Conservation (phyloP, 2,888 invertebrate species). For the Polymixis flavicincta region DNA sequence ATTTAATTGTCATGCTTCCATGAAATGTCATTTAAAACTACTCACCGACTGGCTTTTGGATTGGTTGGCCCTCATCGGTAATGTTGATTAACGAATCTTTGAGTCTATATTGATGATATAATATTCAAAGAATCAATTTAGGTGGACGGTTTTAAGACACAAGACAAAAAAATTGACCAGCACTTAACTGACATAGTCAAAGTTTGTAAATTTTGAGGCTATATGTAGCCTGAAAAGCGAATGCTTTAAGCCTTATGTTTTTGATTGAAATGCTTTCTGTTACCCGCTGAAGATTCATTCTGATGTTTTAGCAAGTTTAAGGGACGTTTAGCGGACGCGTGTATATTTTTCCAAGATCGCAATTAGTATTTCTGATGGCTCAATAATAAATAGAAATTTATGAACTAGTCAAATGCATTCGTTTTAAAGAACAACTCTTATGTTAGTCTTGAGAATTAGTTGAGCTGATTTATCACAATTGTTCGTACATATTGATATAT, state of each 20-base stretch:
- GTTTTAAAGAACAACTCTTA: constrained; percentile 61
- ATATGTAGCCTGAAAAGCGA: constrained; percentile 34
- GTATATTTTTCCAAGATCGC: constrained; percentile 59
- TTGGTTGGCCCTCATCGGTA: constrained; percentile 34
- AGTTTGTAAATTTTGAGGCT: constrained; percentile 39
- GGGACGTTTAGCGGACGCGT: constrained; percentile 42
- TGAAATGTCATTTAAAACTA: constrained; percentile 42
- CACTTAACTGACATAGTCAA: constrained; percentile 61
- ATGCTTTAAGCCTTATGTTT: constrained; percentile 36
- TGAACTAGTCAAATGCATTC: constrained; percentile 66
- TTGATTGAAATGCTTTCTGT: constrained; percentile 32
- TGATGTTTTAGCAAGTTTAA: constrained; percentile 37
- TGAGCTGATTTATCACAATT: constrained; percentile 46
- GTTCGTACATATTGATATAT: constrained; percentile 52
- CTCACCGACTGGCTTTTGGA: constrained; percentile 38
- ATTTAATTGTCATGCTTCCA: constrained; percentile 52
- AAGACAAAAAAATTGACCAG: constrained; percentile 41
- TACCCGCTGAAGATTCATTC: constrained; percentile 33
- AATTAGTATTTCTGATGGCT: constrained; percentile 71
- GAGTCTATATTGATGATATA: constrained; percentile 25
- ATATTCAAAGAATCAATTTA: constrained; percentile 27
- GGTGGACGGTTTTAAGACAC: constrained; percentile 21
- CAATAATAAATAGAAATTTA: constrained; percentile 70
- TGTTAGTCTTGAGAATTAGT: constrained; percentile 53
- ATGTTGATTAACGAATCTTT: constrained; percentile 39